Evolutionary conservation across 2,888 invertebrate genomes (phyloP), one percentile per base, ranked within the genome.

Genomic region (Heliconius sara): DNA sequence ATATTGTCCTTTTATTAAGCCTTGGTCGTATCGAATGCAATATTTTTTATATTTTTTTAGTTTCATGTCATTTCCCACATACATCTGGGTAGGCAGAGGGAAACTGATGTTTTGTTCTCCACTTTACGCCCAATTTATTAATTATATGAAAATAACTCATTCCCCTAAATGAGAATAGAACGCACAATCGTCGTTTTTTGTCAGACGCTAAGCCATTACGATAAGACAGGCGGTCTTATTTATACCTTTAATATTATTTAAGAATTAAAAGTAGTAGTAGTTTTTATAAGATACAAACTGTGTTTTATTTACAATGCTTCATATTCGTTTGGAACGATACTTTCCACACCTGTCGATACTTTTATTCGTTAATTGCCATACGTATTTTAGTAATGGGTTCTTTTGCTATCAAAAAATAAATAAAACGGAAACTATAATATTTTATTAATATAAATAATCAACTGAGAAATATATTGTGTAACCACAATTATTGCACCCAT

Each of bases 301-400:
- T 19, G 65, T 27, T 65, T 65, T 68, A n/a, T 13, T 25, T 43
- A 25, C 13, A 12, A n/a, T 7, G n/a, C n/a, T 12, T 60, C 2
- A 39, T 6, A 39, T 68, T 12, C 13, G 1, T 39, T n/a, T 43
- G 22, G 1, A 39, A 19, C 13, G 43, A 2, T n/a, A 6, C 39
- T 68, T 68, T 68, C 66, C 7, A 68, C 68, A 68, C n/a, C 39
- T 68, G 39, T 68, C 25, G 39, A 68, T 68, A 68, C 6, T 68
- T 43, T 68, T 68, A 5, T 43, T n/a, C n/a, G 39, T 39, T 43
- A 39, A 68, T n/a, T 39, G 22, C 22, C 66, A 10, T 27, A 66
- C 27, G 63, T 65, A 65, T 16, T 27, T 16, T 13, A 16, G 27
- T 27, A 16, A 65, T 27, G 25, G 27, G 5, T 30, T 0, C 27